Base-by-base conservation (phyloP, 2,797 vertebrate species). In the Darevskia mixta region DNA sequence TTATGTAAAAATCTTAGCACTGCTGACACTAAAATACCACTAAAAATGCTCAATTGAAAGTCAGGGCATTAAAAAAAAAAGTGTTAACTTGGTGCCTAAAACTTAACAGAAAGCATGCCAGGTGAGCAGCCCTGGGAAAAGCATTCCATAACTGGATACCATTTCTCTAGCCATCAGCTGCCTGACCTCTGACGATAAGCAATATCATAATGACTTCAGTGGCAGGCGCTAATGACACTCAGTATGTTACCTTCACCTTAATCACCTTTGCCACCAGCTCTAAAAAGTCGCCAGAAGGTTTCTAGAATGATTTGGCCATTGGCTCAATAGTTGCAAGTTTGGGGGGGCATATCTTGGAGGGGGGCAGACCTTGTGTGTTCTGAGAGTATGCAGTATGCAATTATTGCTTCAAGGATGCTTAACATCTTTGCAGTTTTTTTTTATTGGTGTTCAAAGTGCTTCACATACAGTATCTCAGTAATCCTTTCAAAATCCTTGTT, bases 1-100 rank as follows among this genome's bases (percentile, higher is more conserved):
- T 1, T 0, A 0, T 2, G 0, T 23, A 23, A 35, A 77, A 0
- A 0, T n/a, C 27, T 20, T 0, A 0, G 17, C 75, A 27, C 58
- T 64, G 0, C 0, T 1, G 64, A n/a, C 5, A 17, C n/a, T 32
- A 9, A 55, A 32, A 38, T 10, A 78, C 11, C 71, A 81, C 35
- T 67, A 86, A 38, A n/a, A 80, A 29, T 29, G 9, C 29, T 38
- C 61, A 79, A 1, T 15, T 86, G 76, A 72, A 71, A 29, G 13
- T 43, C 45, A 23, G 29, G 27, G 4, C 35, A 73, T 25, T 15
- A 8, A 35, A 64, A 35, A 17, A 73, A 73, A 13, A 27, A 1
- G n/a, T 32, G 32, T 43, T 67, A 43, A 66, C 32, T 15, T 78
- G 43, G 67, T 23, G 1, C 29, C 23, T 55, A 86, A 35, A 69